These are phyloP conservation scores for Ageneiosus marmoratus DNA, from an alignment of 2,113 vertebrate genomes.

Conservation along the genomic window DNA sequence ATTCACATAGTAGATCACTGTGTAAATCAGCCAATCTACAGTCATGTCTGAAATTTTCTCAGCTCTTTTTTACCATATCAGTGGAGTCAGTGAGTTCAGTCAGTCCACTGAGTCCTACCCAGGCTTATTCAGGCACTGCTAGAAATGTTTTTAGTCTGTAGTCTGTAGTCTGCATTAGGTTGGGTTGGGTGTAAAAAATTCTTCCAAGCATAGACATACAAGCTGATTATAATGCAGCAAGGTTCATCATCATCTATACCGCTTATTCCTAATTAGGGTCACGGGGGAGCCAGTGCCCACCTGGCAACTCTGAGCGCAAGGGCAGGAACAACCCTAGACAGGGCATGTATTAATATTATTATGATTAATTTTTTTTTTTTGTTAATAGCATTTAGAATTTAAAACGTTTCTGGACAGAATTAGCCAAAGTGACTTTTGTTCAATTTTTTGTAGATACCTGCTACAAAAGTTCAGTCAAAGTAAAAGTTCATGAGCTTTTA, in stretches of 20 bases:
- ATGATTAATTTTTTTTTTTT: too few species aligned
- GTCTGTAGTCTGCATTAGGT: background rate
- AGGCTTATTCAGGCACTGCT: background rate
- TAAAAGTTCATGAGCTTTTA: background rate
- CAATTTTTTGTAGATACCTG: background rate
- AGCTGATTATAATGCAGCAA: too few species aligned
- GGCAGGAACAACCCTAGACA: too few species aligned
- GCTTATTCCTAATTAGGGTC: too few species aligned
- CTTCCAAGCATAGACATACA: too few species aligned
- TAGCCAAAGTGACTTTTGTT: too few species aligned
- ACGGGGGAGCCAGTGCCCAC: too few species aligned
- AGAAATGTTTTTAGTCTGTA: background rate
- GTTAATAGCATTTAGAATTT: too few species aligned
- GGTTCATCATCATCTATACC: too few species aligned
- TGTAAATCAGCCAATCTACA: background rate
- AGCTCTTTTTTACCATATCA: background rate
- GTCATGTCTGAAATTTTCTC: background rate
- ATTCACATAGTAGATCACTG: background rate
- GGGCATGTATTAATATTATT: too few species aligned
- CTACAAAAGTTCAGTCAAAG: background rate
- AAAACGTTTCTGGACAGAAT: too few species aligned
- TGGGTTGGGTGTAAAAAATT: background rate
- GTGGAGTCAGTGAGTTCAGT: background rate
- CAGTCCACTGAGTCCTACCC: background rate
- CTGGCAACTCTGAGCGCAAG: too few species aligned